Evolutionary conservation across 2,113 vertebrate genomes (phyloP).

Genomic region (Lamprotornis superbus): DNA sequence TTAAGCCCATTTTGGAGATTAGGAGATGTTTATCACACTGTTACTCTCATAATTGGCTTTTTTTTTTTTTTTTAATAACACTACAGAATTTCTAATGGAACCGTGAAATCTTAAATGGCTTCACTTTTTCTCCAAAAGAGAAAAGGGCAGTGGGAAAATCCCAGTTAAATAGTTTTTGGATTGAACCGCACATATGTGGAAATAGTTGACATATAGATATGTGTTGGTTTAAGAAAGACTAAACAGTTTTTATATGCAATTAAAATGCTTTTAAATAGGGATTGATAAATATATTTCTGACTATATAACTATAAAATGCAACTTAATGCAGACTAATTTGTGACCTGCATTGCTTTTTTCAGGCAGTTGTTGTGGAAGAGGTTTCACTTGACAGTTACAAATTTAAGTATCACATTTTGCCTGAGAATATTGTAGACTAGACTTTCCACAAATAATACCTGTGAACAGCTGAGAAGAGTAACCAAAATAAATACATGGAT

Average conservation of each 20-base stretch:
- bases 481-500: accelerated
- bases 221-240: neutral
- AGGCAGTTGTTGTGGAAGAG: neutral
- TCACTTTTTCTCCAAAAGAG: neutral
- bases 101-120: neutral
- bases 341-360: neutral
- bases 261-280: neutral
- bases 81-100: neutral
- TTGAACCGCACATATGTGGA: neutral
- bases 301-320: neutral
- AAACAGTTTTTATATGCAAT: neutral
- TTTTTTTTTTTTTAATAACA: neutral
- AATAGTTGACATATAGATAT: neutral
- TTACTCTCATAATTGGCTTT: neutral
- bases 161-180: neutral
- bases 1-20: neutral
- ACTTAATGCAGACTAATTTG: neutral
- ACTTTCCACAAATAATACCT: neutral
- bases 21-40: neutral
- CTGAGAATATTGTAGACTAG: neutral
- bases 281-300: neutral
- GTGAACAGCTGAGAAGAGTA: neutral
- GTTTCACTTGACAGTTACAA: neutral
- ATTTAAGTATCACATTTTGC: neutral
- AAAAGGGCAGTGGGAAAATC: neutral